Evolutionary conservation across 2,797 vertebrate genomes (phyloP).

Genomic region (Orestias chungarensis): DNA sequence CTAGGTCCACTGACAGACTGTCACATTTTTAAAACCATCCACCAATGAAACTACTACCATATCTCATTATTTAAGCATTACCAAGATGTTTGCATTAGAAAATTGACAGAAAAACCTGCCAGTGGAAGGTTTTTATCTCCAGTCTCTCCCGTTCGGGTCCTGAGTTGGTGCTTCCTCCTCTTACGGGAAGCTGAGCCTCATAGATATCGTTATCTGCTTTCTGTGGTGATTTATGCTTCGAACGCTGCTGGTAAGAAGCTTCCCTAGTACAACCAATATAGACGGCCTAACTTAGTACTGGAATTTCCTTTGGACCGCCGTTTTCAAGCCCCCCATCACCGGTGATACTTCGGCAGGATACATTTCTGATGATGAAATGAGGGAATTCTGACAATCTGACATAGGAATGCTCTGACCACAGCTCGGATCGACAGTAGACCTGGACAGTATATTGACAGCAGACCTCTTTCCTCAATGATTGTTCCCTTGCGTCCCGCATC

Average conservation of each 20-base stretch:
- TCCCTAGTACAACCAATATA: background rate
- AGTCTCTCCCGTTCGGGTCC: no score
- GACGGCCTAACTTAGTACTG: background rate
- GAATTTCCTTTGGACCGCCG: slow-evolving; percentile 3
- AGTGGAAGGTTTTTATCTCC: no score
- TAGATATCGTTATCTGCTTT: background rate
- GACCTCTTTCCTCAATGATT: slow-evolving; percentile 45
- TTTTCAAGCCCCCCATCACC: slow-evolving; percentile 19
- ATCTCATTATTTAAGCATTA: no score
- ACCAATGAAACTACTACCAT: no score
- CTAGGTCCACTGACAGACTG: no score
- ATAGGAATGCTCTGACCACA: slow-evolving; percentile 42
- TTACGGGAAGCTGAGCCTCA: no score
- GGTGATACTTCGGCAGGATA: background rate
- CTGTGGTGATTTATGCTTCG: background rate
- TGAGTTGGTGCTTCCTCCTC: no score
- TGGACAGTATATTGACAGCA: slow-evolving; percentile 12
- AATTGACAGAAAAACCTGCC: no score
- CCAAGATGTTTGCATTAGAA: no score
- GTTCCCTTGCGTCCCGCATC: slow-evolving; percentile 54
- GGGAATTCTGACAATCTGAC: slow-evolving; percentile 17
- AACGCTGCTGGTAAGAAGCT: background rate
- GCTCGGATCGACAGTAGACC: no score
- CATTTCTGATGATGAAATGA: slow-evolving; percentile 12
- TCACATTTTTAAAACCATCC: no score